phyloP scores from a whole-genome alignment of 2,113 vertebrate species.

The Romanogobio albipinnatus region DNA sequence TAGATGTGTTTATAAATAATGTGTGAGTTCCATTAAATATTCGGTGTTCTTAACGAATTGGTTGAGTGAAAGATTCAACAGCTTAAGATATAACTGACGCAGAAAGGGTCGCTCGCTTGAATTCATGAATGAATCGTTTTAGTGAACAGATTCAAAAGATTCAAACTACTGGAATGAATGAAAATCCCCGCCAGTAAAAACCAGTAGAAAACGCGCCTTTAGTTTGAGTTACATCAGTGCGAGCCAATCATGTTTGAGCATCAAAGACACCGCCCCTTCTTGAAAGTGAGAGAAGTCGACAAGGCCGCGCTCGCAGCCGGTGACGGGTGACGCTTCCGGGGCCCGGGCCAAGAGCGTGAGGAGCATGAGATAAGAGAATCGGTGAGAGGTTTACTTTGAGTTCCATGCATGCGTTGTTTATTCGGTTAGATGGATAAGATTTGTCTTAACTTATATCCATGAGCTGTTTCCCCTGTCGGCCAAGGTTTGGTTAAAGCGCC shows the following conservation, averaged over 20 bases:
- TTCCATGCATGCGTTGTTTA: not conserved
- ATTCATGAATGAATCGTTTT: not conserved
- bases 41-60: not conserved
- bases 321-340: slow-evolving; percentile 31
- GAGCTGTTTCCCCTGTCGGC: not conserved
- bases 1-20: not conserved
- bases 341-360: slow-evolving; percentile 3
- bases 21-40: not conserved
- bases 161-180: not conserved
- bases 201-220: slow-evolving; percentile 18
- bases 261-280: slow-evolving; percentile 5
- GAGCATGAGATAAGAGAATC: not conserved
- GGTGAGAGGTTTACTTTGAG: not conserved
- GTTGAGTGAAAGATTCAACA: not conserved
- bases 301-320: not conserved
- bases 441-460: not conserved
- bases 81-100: no score
- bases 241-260: slow-evolving; percentile 6
- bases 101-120: no score
- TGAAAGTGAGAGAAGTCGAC: not conserved
- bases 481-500: slow-evolving; percentile 4
- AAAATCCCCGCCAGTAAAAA: not conserved
- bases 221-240: slow-evolving; percentile 12
- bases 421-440: no score
- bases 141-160: slow-evolving; percentile 13